Conservation (phyloP, 2,113 vertebrate species). For the Aphelocoma coerulescens region DNA sequence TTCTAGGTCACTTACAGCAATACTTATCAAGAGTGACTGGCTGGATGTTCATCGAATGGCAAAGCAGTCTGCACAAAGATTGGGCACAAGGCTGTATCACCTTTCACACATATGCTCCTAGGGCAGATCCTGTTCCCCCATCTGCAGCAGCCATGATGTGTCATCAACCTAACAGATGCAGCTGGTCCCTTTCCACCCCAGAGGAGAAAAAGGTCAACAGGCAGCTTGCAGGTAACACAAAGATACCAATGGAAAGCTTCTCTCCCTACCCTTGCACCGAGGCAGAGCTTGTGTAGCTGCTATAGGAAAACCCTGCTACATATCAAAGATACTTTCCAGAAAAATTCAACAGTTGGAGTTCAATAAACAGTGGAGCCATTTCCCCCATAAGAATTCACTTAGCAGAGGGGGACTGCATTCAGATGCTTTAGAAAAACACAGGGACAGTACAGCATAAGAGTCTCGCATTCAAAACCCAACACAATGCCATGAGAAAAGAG, state of each 20-base stretch:
- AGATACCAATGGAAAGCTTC: background rate
- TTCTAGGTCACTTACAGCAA: background rate
- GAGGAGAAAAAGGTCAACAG: background rate
- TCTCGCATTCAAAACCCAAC: background rate
- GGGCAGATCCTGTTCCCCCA: background rate
- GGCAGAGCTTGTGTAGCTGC: background rate
- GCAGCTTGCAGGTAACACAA: background rate
- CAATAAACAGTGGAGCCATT: background rate
- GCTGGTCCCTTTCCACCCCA: background rate
- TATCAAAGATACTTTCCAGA: background rate
- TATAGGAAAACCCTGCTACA: background rate
- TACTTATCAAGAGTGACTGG: background rate
- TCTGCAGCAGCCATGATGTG: background rate
- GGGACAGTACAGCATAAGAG: background rate
- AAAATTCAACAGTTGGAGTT: background rate
- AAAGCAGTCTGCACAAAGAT: background rate
- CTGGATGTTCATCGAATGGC: background rate
- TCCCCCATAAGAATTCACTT: background rate
- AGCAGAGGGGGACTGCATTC: background rate
- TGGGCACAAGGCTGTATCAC: background rate
- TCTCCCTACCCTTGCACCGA: accelerated
- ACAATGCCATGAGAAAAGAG: background rate
- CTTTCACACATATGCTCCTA: background rate
- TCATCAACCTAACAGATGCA: background rate
- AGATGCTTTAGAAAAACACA: background rate